phyloP scores from a whole-genome alignment of 2,888 invertebrate genomes.

The Hermaeophaga mercurialis region DNA sequence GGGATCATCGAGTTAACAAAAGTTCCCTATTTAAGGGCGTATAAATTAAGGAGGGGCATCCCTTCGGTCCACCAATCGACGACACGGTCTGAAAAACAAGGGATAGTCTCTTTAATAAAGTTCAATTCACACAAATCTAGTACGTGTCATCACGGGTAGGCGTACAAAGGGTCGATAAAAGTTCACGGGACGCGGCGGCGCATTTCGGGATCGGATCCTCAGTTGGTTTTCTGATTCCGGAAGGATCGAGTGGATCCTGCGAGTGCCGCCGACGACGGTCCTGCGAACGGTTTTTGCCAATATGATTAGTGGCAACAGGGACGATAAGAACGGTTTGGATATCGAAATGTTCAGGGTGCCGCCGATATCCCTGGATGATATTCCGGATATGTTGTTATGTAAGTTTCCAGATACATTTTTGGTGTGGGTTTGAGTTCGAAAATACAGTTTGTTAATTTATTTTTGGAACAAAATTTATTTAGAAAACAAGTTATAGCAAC shows the following conservation, averaged over 20 bases:
- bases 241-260: slow-evolving; percentile 26
- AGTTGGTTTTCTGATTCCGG: slow-evolving; percentile 40
- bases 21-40: slow-evolving; percentile 29
- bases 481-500: too few species aligned
- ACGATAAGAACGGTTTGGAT: slow-evolving; percentile 49
- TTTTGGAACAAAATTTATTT: too few species aligned
- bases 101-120: slow-evolving; percentile 61
- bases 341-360: slow-evolving; percentile 70
- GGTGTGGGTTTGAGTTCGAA: too few species aligned
- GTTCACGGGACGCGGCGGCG: slow-evolving; percentile 45
- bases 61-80: slow-evolving; percentile 44
- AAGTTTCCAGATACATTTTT: slow-evolving; percentile 60
- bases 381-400: slow-evolving; percentile 76
- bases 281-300: slow-evolving; percentile 28
- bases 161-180: slow-evolving; percentile 49
- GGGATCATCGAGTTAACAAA: slow-evolving; percentile 20
- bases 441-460: too few species aligned
- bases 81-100: slow-evolving; percentile 61
- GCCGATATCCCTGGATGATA: slow-evolving; percentile 73
- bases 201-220: slow-evolving; percentile 39
- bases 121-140: slow-evolving; percentile 49
- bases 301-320: slow-evolving; percentile 53
- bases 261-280: slow-evolving; percentile 7
- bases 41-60: slow-evolving; percentile 44
- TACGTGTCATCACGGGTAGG: slow-evolving; percentile 62